Evolutionary conservation across 64 coral and sea anemone species (phyloP).

Genomic region (Cladopsammia gracilis): DNA sequence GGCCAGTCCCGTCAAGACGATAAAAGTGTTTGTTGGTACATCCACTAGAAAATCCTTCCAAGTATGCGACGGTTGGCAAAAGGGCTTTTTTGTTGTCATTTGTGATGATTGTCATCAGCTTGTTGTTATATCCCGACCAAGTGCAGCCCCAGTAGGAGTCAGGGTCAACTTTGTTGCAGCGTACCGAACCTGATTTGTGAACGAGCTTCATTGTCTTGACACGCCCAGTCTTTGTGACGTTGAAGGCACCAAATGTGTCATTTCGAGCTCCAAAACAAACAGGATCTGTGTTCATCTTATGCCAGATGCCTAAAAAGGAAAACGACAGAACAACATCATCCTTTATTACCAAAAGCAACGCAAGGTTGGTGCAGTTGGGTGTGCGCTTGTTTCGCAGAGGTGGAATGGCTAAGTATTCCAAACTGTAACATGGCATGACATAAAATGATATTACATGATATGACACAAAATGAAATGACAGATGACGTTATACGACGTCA

Average conservation of each 20-base stretch:
- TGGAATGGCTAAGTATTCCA: too few species aligned
- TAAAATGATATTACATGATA: too few species aligned
- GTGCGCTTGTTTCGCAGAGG: too few species aligned
- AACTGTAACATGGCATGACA: too few species aligned
- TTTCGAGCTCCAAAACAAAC: background rate
- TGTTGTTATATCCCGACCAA: background rate
- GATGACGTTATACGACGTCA: too few species aligned
- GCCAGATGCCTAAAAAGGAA: conserved; percentile 39
- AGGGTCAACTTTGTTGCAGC: background rate
- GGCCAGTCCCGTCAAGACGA: background rate
- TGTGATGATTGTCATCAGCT: conserved; percentile 13
- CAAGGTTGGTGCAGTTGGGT: too few species aligned
- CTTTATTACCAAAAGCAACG: too few species aligned
- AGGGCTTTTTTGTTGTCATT: background rate
- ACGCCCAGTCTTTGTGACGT: conserved; percentile 14
- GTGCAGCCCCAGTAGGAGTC: background rate
- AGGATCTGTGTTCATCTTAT: conserved; percentile 31
- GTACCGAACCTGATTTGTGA: conserved; percentile 5
- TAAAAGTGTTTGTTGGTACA: background rate
- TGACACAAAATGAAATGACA: too few species aligned
- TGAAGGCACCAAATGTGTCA: conserved; percentile 15
- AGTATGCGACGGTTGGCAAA: background rate
- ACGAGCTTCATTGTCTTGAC: conserved; percentile 63
- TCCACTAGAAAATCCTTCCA: background rate
- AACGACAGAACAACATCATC: too few species aligned